A percentile compares a stretch with the other conserved stretches of the same genome.
These are phyloP conservation scores for Drosophila putrida DNA, from an alignment of 2,888 invertebrate species.

Conservation along the genomic window DNA sequence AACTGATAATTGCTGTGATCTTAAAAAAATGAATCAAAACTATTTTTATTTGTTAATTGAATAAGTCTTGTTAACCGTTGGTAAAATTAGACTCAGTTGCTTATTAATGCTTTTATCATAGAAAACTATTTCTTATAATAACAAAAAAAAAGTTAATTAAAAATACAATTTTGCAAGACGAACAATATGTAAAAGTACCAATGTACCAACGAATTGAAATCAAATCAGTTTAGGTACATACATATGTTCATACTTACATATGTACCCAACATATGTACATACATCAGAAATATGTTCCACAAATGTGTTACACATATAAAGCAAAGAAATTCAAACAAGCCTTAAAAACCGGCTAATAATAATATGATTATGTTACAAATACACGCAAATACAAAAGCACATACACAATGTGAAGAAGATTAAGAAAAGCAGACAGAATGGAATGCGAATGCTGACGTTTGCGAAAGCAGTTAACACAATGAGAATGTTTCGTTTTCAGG, in stretches of 20 bases:
- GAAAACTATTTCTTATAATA: too few relatives aligned
- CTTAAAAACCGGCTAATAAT: constrained; percentile 1
- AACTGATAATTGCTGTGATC: constrained; percentile 24
- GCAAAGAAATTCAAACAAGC: constrained; percentile 8
- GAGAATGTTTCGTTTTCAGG: constrained; percentile 24
- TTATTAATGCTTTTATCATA: too few relatives aligned
- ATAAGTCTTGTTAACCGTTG: too few relatives aligned
- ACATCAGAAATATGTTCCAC: not conserved
- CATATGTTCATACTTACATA: too few relatives aligned
- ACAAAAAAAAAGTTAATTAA: too few relatives aligned
- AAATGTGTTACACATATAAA: constrained; percentile 6
- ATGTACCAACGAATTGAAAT: too few relatives aligned
- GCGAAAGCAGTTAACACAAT: constrained; percentile 41
- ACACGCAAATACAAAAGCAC: not conserved
- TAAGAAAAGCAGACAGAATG: constrained; percentile 21
- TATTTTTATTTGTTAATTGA: too few relatives aligned
- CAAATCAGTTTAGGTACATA: too few relatives aligned
- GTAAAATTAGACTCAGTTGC: too few relatives aligned
- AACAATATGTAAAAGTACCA: too few relatives aligned
- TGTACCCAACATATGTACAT: not conserved
- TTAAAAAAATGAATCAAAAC: constrained; percentile 25
- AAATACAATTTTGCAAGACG: too few relatives aligned
- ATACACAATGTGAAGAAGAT: not conserved
- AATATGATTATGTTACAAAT: constrained; percentile 2
- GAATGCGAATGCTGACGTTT: constrained; percentile 50